Evolutionary conservation across 53 echinoderm and acorn worm species (phyloP).

Genomic region (Echinarachnius parma): DNA sequence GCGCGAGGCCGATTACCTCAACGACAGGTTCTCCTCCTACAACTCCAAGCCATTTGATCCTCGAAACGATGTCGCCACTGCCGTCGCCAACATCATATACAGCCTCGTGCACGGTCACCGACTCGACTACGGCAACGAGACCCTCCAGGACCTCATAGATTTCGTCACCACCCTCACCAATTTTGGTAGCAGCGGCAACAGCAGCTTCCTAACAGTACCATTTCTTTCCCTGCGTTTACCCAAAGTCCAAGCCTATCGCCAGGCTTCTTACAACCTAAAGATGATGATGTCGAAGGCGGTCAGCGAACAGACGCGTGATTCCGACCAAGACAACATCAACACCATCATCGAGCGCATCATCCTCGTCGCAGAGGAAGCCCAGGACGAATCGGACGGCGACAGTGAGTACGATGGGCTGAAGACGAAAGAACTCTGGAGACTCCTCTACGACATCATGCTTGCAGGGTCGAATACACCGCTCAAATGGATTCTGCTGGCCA

Average conservation of each 20-base stretch:
- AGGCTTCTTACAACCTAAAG: not conserved
- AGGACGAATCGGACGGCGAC: not conserved
- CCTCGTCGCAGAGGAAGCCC: not conserved
- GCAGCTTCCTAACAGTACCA: not conserved
- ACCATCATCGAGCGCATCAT: conserved; percentile 12
- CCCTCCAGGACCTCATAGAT: conserved; percentile 8
- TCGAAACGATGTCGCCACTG: not conserved
- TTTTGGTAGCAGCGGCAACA: not conserved
- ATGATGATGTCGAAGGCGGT: conserved; percentile 11
- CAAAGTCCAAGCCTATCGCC: not conserved
- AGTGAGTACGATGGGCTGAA: not conserved
- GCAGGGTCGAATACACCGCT: conserved; percentile 23
- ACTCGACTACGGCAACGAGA: not conserved
- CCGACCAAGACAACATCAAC: conserved; percentile 6
- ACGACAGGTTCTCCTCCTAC: not conserved
- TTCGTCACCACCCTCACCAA: not conserved
- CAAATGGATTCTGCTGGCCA: conserved; percentile 7
- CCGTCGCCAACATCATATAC: conserved; percentile 21
- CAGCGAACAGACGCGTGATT: not conserved
- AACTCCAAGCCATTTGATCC: conserved; percentile 6
- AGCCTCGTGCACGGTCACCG: conserved; percentile 13
- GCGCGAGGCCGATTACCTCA: not conserved
- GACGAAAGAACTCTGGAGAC: conserved; percentile 13
- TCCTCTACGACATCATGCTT: conserved; percentile 25
- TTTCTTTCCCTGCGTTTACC: conserved; percentile 23